phyloP scores from a whole-genome alignment of 1,140 invertebrate species.

The Zaprionus ghesquierei region DNA sequence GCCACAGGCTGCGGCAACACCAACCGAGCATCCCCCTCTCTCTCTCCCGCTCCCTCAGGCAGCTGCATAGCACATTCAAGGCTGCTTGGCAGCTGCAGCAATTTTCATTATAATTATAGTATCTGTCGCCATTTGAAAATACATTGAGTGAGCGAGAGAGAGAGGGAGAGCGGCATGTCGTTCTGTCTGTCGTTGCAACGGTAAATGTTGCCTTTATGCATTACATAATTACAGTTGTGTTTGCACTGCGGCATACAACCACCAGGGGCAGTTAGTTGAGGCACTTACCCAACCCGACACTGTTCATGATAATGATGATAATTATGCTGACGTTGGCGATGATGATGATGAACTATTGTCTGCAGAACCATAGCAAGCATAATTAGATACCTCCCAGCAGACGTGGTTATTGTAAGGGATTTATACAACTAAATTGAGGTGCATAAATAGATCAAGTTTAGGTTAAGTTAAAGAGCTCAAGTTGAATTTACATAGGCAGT shows the following conservation, averaged over 20 bases:
- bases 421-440: background rate
- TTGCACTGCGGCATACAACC: slow-evolving; percentile 61
- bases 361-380: slow-evolving; percentile 4
- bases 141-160: slow-evolving; percentile 2
- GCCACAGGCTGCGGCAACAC: slow-evolving; percentile 19
- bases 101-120: slow-evolving; percentile 75
- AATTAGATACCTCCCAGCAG: slow-evolving; percentile 4
- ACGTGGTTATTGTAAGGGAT: background rate
- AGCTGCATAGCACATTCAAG: background rate
- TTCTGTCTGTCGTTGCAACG: slow-evolving; percentile 27
- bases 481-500: background rate
- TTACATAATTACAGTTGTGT: slow-evolving; percentile 77
- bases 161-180: background rate
- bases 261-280: slow-evolving; percentile 35
- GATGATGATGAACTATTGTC: slow-evolving; percentile 65
- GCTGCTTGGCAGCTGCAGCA: slow-evolving; percentile 39
- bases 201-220: slow-evolving; percentile 75
- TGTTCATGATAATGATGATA: slow-evolving; percentile 49
- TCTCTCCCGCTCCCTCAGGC: background rate
- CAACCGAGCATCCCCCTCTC: background rate
- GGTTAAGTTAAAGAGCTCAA: background rate
- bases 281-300: slow-evolving; percentile 50
- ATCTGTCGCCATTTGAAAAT: slow-evolving; percentile 55
- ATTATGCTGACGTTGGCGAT: too few species aligned
- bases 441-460: background rate